Evolutionary conservation across 2,888 invertebrate species (phyloP).

Genomic region (Arenicola marina): DNA sequence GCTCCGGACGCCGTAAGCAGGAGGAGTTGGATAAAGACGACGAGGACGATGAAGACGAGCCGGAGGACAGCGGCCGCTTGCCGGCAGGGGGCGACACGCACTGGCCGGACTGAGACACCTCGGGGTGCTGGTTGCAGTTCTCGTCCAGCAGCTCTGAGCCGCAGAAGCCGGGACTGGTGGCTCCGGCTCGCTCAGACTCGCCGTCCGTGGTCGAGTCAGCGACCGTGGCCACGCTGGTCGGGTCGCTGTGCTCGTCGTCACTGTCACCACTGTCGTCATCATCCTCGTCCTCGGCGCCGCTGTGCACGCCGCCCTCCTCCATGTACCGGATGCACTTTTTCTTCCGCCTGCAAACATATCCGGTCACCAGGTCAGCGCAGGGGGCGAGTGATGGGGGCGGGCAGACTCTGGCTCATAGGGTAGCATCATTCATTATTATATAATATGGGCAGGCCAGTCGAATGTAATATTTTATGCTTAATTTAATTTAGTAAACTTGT

Average conservation of each 20-base stretch:
- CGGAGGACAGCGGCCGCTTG: neutral
- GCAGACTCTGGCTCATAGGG: no score
- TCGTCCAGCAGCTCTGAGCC: neutral
- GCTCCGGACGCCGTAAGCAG: neutral
- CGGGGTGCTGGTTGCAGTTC: neutral
- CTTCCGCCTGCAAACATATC: constrained; percentile 59
- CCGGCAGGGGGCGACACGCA: no score
- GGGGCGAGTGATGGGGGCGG: no score
- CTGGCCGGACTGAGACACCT: neutral
- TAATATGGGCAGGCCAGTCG: no score
- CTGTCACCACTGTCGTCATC: constrained; percentile 30
- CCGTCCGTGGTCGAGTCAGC: constrained; percentile 1
- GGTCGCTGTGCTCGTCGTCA: neutral
- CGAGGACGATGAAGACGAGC: neutral
- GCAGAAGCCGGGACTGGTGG: neutral
- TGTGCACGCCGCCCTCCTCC: constrained; percentile 43
- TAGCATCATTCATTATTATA: no score
- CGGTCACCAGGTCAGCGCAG: neutral
- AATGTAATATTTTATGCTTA: no score
- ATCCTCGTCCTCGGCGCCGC: constrained; percentile 39
- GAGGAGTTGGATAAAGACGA: neutral
- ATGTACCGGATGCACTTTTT: constrained; percentile 63
- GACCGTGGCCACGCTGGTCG: neutral
- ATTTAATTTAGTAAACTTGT: no score
- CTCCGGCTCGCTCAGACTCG: constrained; percentile 1